Evolutionary conservation across 2,113 vertebrate genomes (phyloP).

Genomic region (Helogale parvula): DNA sequence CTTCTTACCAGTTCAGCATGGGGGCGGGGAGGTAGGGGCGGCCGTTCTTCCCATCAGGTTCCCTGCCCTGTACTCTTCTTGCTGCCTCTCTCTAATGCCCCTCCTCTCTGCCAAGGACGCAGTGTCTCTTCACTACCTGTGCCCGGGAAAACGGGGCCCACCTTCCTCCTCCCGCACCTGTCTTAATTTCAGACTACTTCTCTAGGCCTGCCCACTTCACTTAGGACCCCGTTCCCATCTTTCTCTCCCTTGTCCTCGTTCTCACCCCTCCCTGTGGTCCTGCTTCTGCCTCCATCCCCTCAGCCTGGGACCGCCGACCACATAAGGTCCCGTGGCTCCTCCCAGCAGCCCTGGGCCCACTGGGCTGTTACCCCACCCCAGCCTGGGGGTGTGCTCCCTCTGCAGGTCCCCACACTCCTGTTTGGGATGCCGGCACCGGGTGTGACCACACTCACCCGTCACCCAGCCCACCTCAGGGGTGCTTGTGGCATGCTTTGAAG

Average conservation of each 20-base stretch:
- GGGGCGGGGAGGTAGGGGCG: too few relatives aligned
- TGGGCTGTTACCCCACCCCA: not conserved
- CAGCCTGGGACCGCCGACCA: not conserved
- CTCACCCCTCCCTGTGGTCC: not conserved
- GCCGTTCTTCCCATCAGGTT: not conserved
- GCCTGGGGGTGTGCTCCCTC: not conserved
- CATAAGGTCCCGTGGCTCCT: not conserved
- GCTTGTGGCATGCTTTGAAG: too few relatives aligned
- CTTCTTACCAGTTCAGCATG: not conserved
- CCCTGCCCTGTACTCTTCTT: not conserved
- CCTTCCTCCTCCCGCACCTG: not conserved
- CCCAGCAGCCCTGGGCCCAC: not conserved
- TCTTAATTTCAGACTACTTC: not conserved
- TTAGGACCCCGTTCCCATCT: not conserved
- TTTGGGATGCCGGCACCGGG: too few relatives aligned
- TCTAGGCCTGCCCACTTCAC: not conserved
- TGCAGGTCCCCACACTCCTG: not conserved
- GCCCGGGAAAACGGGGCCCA: not conserved
- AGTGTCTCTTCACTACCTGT: not conserved
- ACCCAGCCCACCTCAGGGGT: not conserved
- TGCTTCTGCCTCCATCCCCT: not conserved
- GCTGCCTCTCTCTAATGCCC: not conserved
- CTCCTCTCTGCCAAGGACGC: not conserved
- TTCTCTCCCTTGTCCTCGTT: not conserved
- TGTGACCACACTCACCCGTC: too few relatives aligned